These are phyloP conservation scores for Girardinus metallicus DNA, from an alignment of 2,797 vertebrate species.

Conservation along the genomic window DNA sequence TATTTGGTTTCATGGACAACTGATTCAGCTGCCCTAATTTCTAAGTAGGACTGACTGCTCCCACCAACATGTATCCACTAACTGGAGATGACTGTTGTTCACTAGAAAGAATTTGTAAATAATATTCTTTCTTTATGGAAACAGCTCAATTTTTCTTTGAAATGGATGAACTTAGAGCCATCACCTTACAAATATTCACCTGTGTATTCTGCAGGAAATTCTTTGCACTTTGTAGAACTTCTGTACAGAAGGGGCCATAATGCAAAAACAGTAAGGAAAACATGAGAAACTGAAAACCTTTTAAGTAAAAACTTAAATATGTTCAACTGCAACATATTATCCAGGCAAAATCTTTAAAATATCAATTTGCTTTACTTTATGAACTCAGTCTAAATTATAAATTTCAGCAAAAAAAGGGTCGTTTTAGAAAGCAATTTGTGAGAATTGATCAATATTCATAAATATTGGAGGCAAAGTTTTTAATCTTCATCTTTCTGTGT, in stretches of 20 bases:
- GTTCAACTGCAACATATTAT: neutral
- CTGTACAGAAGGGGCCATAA: neutral
- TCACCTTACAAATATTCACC: conserved; percentile 20
- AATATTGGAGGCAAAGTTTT: conserved; percentile 4
- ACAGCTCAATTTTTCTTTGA: neutral
- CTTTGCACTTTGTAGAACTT: conserved; percentile 20
- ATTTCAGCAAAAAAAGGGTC: neutral
- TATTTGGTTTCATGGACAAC: conserved; percentile 12
- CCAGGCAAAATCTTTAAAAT: neutral
- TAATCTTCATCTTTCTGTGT: neutral
- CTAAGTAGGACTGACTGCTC: neutral
- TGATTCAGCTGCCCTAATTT: conserved; percentile 17
- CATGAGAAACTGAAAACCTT: conserved; percentile 2
- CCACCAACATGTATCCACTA: neutral
- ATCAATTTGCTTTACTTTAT: neutral
- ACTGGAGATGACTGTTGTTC: neutral
- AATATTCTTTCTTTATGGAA: conserved; percentile 6
- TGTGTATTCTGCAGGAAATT: conserved; percentile 11
- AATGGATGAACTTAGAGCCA: conserved; percentile 12
- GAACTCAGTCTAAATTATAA: neutral
- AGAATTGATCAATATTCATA: conserved; percentile 1
- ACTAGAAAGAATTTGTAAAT: neutral
- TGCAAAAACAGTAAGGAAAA: conserved; percentile 28
- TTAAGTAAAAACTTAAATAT: neutral
- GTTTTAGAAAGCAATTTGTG: neutral